Percentiles rank a stretch among this genome's conserved stretches.
phyloP scores from a whole-genome alignment of 92 coral and sea anemone genomes.

The Muricea muricata region DNA sequence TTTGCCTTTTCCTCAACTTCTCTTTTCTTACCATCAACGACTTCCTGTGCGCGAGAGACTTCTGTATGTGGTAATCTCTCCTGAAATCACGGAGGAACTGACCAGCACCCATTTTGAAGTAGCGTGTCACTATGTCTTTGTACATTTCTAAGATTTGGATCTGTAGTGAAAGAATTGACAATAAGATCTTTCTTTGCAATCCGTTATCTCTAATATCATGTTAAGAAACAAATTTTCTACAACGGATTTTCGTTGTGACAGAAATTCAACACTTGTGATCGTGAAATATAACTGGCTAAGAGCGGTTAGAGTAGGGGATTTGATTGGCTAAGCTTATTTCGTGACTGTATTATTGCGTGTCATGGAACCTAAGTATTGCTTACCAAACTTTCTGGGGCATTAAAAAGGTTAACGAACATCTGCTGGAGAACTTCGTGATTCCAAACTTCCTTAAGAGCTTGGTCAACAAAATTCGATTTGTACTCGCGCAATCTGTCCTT shows the following conservation, averaged over 20 bases:
- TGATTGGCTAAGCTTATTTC: too few species aligned
- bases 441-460: background rate
- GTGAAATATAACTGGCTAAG: too few species aligned
- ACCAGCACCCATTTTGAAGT: slow-evolving; percentile 13
- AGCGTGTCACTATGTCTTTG: slow-evolving; percentile 1
- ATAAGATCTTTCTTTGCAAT: background rate
- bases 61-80: slow-evolving; percentile 1
- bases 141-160: background rate
- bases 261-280: background rate
- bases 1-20: background rate
- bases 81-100: slow-evolving; percentile 23
- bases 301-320: too few species aligned
- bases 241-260: background rate
- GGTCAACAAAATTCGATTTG: background rate
- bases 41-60: slow-evolving; percentile 19
- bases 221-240: background rate
- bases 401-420: background rate
- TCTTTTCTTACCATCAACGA: slow-evolving; percentile 9
- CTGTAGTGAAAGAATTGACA: background rate
- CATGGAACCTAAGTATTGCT: too few species aligned
- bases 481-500: background rate
- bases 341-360: too few species aligned
- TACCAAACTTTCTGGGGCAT: too few species aligned
- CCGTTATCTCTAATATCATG: background rate
- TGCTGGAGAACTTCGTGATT: background rate